phyloP scores from a whole-genome alignment of 2,888 invertebrate genomes.

The Drosophila mimetica region DNA sequence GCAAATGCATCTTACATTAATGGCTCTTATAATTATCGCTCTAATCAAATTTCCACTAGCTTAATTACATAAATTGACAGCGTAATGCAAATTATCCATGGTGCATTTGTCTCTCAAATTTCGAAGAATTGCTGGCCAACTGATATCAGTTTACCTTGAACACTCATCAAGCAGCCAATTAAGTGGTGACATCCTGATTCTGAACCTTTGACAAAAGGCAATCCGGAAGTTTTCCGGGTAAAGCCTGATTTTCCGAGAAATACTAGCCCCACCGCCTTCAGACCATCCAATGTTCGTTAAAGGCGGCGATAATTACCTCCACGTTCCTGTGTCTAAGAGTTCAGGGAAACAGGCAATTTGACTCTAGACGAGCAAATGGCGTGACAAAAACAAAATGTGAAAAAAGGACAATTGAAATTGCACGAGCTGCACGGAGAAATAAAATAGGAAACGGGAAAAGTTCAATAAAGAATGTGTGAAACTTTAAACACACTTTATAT shows the following conservation, averaged over 20 bases:
- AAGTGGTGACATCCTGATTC: slow-evolving; percentile 2
- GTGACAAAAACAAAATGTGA: slow-evolving; percentile 46
- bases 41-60: neutral
- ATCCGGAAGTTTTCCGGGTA: slow-evolving; percentile 11
- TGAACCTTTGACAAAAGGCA: slow-evolving; percentile 1
- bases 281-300: neutral
- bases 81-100: neutral
- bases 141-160: slow-evolving; percentile 5
- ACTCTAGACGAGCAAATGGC: slow-evolving; percentile 58
- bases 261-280: neutral
- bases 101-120: neutral
- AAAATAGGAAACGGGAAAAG: neutral
- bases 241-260: slow-evolving; percentile 21
- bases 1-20: neutral
- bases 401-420: slow-evolving; percentile 4
- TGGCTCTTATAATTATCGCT: neutral
- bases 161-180: slow-evolving; percentile 7
- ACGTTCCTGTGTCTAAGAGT: slow-evolving; percentile 8
- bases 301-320: slow-evolving; percentile 29
- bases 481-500: neutral
- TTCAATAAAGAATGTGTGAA: neutral
- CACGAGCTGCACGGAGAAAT: slow-evolving; percentile 2
- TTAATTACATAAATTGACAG: neutral
- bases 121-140: neutral
- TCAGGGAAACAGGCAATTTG: slow-evolving; percentile 58